These are phyloP conservation scores for Athene noctua DNA, from an alignment of 2,113 vertebrate genomes.

Conservation along the genomic window DNA sequence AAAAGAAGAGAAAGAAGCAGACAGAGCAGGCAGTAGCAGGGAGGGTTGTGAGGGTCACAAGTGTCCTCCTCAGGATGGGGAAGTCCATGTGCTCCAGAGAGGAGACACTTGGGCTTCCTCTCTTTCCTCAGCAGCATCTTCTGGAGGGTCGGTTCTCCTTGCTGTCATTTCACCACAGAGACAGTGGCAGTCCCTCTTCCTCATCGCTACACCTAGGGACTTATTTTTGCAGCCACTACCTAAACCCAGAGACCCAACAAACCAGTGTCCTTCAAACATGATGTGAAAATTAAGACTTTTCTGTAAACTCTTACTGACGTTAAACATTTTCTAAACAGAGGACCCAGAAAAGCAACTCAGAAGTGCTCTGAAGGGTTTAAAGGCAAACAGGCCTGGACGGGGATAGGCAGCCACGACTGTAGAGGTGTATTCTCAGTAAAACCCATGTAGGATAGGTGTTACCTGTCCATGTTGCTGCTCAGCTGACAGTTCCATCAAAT, in stretches of 20 bases:
- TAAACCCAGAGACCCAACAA: not conserved
- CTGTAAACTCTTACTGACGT: not conserved
- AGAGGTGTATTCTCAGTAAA: not conserved
- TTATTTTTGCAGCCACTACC: not conserved
- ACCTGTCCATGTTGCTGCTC: not conserved
- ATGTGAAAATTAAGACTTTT: fast-evolving
- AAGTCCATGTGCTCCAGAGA: not conserved
- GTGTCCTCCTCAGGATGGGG: not conserved
- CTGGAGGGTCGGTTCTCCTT: not conserved
- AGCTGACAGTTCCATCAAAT: not conserved
- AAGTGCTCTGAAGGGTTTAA: not conserved
- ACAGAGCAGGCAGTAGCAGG: constrained; percentile 32
- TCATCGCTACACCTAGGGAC: not conserved
- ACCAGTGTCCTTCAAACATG: not conserved
- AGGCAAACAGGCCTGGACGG: not conserved
- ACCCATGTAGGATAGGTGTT: not conserved
- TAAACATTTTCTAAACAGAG: not conserved
- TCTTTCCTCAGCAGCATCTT: not conserved
- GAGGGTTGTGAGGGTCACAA: constrained; percentile 9
- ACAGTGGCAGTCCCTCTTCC: not conserved
- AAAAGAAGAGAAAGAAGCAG: constrained; percentile 49
- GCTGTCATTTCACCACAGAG: not conserved
- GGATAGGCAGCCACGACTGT: not conserved
- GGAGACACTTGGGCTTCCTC: not conserved
- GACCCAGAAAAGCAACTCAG: not conserved